A percentile compares a stretch with the other conserved stretches of the same genome.
Conservation (phyloP, 2,113 vertebrate species). For the Scopus umbretta region DNA sequence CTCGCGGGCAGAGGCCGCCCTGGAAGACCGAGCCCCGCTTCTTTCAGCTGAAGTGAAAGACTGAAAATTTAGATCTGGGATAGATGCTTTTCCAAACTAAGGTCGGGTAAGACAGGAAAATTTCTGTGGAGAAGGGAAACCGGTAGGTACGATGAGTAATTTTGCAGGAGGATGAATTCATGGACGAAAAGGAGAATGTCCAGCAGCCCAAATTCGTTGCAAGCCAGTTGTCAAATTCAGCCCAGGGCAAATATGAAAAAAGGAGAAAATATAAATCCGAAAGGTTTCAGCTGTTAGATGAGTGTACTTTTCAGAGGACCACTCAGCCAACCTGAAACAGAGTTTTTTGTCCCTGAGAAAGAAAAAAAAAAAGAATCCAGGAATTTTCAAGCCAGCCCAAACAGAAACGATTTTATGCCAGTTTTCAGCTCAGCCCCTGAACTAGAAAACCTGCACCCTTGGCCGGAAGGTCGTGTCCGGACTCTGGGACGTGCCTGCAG, state of each 20-base stretch:
- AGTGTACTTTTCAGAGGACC: not conserved
- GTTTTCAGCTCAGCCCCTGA: not conserved
- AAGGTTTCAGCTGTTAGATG: not conserved
- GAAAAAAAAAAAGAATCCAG: not conserved
- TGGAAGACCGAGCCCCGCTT: rapidly evolving
- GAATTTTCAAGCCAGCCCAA: not conserved
- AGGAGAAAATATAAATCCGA: not conserved
- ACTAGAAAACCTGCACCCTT: not conserved
- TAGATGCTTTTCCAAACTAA: not conserved
- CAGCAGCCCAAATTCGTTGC: not conserved
- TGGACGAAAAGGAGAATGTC: not conserved
- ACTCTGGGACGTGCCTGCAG: rapidly evolving
- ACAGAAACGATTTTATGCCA: not conserved
- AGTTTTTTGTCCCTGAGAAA: not conserved
- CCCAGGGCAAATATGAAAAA: not conserved
- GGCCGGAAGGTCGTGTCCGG: not conserved
- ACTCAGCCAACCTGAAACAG: not conserved
- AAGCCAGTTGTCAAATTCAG: not conserved
- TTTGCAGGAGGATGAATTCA: not conserved
- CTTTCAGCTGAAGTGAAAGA: not conserved
- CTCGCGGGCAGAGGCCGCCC: not conserved
- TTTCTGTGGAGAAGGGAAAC: too few relatives aligned
- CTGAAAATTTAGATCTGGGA: not conserved
- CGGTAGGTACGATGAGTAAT: rapidly evolving
- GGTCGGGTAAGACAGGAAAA: not conserved